A percentile compares a stretch with the other conserved stretches of the same genome.
Evolutionary conservation across 2,113 vertebrate genomes (phyloP).

Genomic region (Orycteropus afer): DNA sequence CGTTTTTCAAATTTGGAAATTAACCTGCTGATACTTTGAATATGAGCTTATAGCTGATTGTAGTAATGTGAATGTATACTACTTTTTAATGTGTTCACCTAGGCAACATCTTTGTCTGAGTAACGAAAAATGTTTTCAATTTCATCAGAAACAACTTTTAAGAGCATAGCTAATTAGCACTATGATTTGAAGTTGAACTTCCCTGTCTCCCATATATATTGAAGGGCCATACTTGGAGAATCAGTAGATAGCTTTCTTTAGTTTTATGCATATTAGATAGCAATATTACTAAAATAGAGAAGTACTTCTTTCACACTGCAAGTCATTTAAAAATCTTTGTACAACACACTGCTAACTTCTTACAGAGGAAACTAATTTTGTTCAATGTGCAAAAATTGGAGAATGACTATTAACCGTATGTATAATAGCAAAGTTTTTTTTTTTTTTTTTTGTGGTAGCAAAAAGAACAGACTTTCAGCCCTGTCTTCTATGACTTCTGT

Average conservation of each 20-base stretch:
- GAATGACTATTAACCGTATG: not conserved
- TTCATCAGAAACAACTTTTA: constrained; percentile 26
- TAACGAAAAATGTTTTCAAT: constrained; percentile 59
- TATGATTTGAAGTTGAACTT: constrained; percentile 57
- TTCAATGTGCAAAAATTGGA: not conserved
- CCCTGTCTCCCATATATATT: not conserved
- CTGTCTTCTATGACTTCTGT: not conserved
- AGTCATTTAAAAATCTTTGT: constrained; percentile 45
- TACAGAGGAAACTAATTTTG: constrained; percentile 28
- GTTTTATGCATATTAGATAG: not conserved
- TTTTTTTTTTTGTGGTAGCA: constrained; percentile 23
- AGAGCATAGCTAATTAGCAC: constrained; percentile 15
- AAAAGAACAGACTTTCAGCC: not conserved
- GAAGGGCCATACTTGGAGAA: constrained; percentile 12
- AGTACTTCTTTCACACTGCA: constrained; percentile 30
- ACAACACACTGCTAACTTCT: not conserved
- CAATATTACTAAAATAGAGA: constrained; percentile 41
- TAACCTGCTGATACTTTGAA: constrained; percentile 49
- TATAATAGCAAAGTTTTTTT: too few species aligned
- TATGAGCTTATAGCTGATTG: constrained; percentile 33
- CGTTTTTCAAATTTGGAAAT: constrained; percentile 37
- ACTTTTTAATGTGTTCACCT: constrained; percentile 45
- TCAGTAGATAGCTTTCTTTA: not conserved
- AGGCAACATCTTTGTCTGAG: constrained; percentile 6
- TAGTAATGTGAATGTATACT: constrained; percentile 13